These are phyloP conservation scores for Dicaeum eximium DNA, from an alignment of 2,113 vertebrate genomes.

Conservation along the genomic window DNA sequence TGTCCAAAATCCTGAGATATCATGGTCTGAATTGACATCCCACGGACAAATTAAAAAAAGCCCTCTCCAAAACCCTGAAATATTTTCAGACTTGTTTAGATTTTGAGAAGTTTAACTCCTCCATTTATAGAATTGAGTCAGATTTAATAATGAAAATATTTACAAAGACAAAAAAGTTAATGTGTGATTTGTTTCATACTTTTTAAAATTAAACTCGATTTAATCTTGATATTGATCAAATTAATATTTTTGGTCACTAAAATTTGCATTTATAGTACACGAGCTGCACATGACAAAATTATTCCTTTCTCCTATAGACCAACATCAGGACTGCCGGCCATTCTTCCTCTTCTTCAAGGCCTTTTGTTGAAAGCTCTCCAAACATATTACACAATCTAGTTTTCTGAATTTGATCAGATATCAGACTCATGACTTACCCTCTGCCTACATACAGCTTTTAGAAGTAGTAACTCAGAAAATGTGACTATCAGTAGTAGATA, in stretches of 20 bases:
- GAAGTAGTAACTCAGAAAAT: background rate
- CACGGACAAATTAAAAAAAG: background rate
- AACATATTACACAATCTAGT: background rate
- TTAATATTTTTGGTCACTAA: background rate
- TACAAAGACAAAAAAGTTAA: background rate
- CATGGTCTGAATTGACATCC: background rate
- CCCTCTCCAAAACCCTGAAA: background rate
- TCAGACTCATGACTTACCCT: accelerated
- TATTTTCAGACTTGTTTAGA: background rate
- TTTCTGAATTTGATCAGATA: background rate
- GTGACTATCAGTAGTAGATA: too few species aligned
- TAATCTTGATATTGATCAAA: background rate
- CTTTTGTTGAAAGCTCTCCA: background rate
- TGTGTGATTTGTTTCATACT: background rate
- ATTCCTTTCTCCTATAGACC: background rate
- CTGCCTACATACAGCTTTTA: background rate
- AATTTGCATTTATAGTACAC: background rate
- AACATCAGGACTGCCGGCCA: background rate
- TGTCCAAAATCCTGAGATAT: background rate
- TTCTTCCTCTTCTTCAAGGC: background rate
- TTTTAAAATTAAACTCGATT: background rate
- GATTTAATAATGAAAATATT: background rate
- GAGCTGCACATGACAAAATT: background rate
- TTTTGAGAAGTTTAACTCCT: background rate
- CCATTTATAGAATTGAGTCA: background rate